Base-by-base conservation (phyloP, 2,797 vertebrate species). In the Eulemur albifrons region DNA sequence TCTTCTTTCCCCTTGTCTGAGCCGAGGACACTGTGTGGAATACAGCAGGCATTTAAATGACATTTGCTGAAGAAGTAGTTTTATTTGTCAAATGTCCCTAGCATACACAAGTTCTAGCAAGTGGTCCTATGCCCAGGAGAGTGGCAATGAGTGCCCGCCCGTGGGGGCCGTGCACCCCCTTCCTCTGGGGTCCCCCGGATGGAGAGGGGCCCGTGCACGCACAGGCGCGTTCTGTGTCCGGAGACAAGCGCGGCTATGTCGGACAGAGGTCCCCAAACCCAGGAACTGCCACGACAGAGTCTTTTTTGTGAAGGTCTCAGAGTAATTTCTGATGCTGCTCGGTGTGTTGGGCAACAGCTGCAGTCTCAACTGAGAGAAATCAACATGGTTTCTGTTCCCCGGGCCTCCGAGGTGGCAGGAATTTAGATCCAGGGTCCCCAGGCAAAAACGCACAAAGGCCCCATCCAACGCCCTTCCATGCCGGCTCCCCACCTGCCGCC, bases 181-280 rank as follows among this genome's bases (percentile, higher is more conserved):
- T 87, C 92, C 79, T 86, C 17, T 14, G 13, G 82, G 75, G 35
- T 48, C 83, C 21, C 45, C 80, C 54, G 4, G 79, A 96, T 87
- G 83, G 88, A 95, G n/a, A 61, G 32, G 35, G 18, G 4, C 86
- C 57, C 6, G 0, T 15, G 52, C 18, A 15, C 2, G 18, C 27
- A 91, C 90, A 97, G 96, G 81, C 81, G 9, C 88, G 52, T 87
- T 96, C 92, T 97, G 91, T 97, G 81, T 81, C 57, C 77, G 90
- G 25, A 92, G 81, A 97, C 92, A 97, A 93, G 85, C 12, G 25
- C 14, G 0, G 63, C 81, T 96, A 85, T 96, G 95, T 96, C 61
- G 9, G 48, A 65, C 2, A 1, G 67, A 70, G 75, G 85, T 61
- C 75, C 70, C 94, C 61, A 63, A 85, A 77, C 75, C 83, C 73